A percentile compares a stretch with the other conserved stretches of the same genome.
Conservation (phyloP, 2,113 vertebrate species). For the Leucopsar rothschildi region DNA sequence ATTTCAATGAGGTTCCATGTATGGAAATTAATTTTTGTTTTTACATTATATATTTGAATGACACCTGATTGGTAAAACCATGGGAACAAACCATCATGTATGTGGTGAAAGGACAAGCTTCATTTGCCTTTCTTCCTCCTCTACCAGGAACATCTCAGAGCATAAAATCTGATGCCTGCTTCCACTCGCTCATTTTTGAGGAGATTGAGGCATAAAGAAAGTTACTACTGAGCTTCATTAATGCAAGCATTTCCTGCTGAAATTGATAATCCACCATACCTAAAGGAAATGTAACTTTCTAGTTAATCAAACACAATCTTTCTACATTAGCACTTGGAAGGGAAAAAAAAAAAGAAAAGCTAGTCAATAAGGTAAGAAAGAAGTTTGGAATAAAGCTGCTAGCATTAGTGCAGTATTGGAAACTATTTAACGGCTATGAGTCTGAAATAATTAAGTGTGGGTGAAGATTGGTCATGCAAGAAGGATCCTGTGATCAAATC, state of each 20-base stretch:
- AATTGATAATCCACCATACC: neutral
- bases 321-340: neutral
- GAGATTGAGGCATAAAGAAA: neutral
- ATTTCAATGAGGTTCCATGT: neutral
- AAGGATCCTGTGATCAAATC: neutral
- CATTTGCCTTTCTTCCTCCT: neutral
- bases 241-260: neutral
- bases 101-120: neutral
- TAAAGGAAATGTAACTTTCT: neutral
- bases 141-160: neutral
- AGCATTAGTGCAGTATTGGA: neutral
- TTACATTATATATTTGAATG: neutral
- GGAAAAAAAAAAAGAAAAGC: fast-evolving
- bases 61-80: neutral
- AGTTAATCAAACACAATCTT: slow-evolving; percentile 7
- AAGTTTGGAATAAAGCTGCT: neutral
- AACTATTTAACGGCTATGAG: neutral
- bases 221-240: neutral
- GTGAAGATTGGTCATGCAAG: neutral
- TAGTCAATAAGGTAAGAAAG: neutral
- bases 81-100: neutral
- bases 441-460: neutral
- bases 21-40: neutral
- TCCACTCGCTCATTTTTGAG: neutral
- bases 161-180: neutral